Base-by-base conservation (phyloP, 2,888 invertebrate species). In the Lithophane socia region DNA sequence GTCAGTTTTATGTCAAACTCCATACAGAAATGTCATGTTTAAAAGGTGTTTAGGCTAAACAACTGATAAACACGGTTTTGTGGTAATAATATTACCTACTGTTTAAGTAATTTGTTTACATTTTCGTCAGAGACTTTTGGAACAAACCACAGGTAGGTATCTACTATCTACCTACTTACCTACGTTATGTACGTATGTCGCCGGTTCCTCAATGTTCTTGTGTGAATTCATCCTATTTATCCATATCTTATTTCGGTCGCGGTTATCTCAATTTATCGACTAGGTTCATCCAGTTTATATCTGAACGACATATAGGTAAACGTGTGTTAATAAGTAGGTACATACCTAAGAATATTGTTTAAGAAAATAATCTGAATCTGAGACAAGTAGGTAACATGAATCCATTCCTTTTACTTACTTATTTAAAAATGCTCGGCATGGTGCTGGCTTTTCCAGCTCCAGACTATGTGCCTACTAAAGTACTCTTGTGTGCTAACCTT, bases 141-240 rank as follows among this genome's bases (percentile, higher is more conserved):
- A 44, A 65, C 44, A 44, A 4, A 44, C 4, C 13, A 16, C n/a
- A 16, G 44, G 64, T 42, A 16, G 44, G 64, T 42, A 24, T 9
- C 16, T 60, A 56, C 56, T 37, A 3, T 37, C 37, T 4, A 37
- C 3, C 63, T 42, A 13, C 16, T n/a, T 65, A 64, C 37, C 12
- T 13, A 52, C 13, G 7, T n/a, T 21, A 42, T 8, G n/a, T 64
- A 44, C 24, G 1, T 49, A 52, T 73, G 7, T 13, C 13, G 16
- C 54, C 0, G 10, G 8, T 47, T 3, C 29, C n/a, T 21, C 13
- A 16, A 9, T 52, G 13, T 24, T 49, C n/a, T 67, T 21, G 69
- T 83, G 83, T 84, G 86, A 67, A 84, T 64, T 65, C 86, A 68
- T 68, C 83, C 83, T 83, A 86, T 52, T 8, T 70, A 84, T 79